These are phyloP conservation scores for Actenoides hombroni DNA, from an alignment of 2,113 vertebrate genomes.

Conservation along the genomic window DNA sequence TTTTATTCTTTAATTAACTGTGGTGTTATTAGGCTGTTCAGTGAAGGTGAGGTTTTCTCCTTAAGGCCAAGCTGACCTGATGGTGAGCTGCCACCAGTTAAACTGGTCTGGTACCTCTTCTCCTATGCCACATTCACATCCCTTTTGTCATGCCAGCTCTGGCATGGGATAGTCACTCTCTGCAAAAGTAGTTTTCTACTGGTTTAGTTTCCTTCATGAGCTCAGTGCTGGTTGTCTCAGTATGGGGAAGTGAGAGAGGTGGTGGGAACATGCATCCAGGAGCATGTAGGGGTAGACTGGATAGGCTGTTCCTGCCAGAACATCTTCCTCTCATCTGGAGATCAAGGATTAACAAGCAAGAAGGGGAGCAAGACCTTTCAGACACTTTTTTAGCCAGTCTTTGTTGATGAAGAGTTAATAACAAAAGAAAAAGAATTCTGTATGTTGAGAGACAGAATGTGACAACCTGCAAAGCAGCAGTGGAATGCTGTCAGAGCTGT, in stretches of 20 bases:
- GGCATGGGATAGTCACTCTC: neutral
- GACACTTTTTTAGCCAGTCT: neutral
- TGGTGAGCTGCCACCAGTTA: neutral
- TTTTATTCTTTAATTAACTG: neutral
- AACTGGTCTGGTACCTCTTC: neutral
- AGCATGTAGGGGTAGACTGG: neutral
- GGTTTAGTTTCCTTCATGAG: neutral
- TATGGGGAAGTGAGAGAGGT: neutral
- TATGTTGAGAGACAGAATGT: neutral
- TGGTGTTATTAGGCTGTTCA: neutral
- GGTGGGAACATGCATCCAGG: neutral
- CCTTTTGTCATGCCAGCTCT: neutral
- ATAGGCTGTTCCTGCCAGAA: neutral
- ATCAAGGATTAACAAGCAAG: neutral
- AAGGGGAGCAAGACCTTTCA: neutral
- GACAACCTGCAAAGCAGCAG: neutral
- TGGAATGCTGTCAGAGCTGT: neutral
- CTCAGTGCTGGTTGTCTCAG: neutral
- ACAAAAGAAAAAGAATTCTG: neutral
- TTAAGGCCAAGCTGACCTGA: neutral
- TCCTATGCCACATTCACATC: neutral
- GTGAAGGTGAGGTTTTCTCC: neutral
- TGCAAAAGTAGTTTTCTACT: neutral
- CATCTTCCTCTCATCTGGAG: neutral
- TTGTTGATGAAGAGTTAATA: neutral